Percentiles rank a stretch among this genome's conserved stretches.
These are phyloP conservation scores for Myxocyprinus asiaticus DNA, from an alignment of 2,113 vertebrate genomes.

Conservation along the genomic window DNA sequence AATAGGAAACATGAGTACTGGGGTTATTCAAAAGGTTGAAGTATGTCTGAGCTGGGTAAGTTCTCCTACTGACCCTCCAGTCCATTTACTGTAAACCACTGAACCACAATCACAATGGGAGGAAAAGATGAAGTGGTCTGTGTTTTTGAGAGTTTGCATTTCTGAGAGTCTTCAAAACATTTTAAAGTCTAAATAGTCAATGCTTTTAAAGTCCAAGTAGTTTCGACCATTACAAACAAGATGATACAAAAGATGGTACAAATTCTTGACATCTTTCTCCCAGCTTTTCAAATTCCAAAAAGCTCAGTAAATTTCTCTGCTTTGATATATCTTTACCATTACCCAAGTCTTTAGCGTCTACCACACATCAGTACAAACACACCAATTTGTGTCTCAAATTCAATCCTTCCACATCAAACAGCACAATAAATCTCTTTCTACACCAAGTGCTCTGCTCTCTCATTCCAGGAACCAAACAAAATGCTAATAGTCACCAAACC, in stretches of 20 bases:
- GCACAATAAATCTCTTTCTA: neutral
- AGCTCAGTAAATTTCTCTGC: conserved; percentile 8
- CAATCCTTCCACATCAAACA: conserved; percentile 21
- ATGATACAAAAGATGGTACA: neutral
- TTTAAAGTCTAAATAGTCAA: neutral
- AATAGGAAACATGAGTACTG: neutral
- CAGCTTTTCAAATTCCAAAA: conserved; percentile 9
- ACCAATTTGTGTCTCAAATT: neutral
- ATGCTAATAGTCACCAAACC: neutral
- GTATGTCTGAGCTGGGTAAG: neutral
- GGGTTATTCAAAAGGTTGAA: too few species aligned
- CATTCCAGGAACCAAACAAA: neutral
- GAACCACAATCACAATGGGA: conserved; percentile 6
- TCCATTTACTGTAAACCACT: conserved; percentile 16
- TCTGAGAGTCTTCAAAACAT: conserved; percentile 5
- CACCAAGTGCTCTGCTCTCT: neutral
- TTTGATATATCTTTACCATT: conserved; percentile 21
- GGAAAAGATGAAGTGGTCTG: neutral
- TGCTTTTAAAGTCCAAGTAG: neutral
- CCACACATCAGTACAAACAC: neutral
- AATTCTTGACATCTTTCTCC: neutral
- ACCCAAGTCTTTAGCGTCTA: neutral
- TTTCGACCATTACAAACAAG: neutral
- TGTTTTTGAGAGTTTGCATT: neutral
- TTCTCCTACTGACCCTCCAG: conserved; percentile 16